phyloP scores from a whole-genome alignment of 1,140 invertebrate species.

The Ips typographus region DNA sequence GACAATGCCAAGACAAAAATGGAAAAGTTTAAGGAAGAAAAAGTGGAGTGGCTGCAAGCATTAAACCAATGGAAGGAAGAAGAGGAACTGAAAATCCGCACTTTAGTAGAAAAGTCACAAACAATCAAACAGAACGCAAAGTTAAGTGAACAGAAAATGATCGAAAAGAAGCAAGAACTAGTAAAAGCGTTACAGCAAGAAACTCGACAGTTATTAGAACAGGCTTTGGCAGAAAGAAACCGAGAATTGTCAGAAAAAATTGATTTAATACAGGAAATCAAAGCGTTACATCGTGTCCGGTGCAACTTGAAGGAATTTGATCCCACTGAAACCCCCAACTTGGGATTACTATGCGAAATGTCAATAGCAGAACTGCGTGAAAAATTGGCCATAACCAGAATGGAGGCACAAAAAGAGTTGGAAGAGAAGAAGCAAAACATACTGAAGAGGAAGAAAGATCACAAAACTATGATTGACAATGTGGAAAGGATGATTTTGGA shows the following conservation, averaged over 20 bases:
- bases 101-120: slow-evolving; percentile 54
- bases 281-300: slow-evolving; percentile 52
- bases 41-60: slow-evolving; percentile 52
- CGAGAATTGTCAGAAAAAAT: slow-evolving; percentile 55
- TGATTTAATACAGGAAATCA: slow-evolving; percentile 59
- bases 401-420: slow-evolving; percentile 55
- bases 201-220: slow-evolving; percentile 49
- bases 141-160: slow-evolving; percentile 46
- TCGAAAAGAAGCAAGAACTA: slow-evolving; percentile 52
- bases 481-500: slow-evolving; percentile 44
- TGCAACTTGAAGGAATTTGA: slow-evolving; percentile 53
- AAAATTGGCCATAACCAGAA: slow-evolving; percentile 53
- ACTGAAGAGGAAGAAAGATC: slow-evolving; percentile 41
- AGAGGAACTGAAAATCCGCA: slow-evolving; percentile 54
- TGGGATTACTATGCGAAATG: slow-evolving; percentile 62
- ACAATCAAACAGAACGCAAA: slow-evolving; percentile 53
- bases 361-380: slow-evolving; percentile 60
- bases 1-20: slow-evolving; percentile 56
- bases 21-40: slow-evolving; percentile 55
- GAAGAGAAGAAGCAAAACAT: slow-evolving; percentile 51
- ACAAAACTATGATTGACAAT: slow-evolving; percentile 43
- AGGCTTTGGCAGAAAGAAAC: slow-evolving; percentile 53
- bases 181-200: slow-evolving; percentile 54
- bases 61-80: slow-evolving; percentile 55
- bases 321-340: slow-evolving; percentile 56